Evolutionary conservation across 2,113 vertebrate genomes (phyloP).

Genomic region (Mirza zaza): DNA sequence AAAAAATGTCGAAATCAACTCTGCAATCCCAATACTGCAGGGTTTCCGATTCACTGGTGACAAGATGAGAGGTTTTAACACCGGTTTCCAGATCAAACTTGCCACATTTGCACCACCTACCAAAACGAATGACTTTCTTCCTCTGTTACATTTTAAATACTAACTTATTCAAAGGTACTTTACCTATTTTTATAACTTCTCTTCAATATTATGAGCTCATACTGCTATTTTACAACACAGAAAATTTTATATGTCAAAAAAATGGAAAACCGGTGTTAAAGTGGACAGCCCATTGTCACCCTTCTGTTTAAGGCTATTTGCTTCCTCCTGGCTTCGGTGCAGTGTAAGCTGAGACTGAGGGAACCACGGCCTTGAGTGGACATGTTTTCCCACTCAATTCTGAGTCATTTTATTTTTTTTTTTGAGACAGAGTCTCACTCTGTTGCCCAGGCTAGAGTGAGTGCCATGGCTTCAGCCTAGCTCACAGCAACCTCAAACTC

Average conservation of each 20-base stretch:
- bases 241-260: background rate
- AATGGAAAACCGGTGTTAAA: background rate
- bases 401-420: background rate
- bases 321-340: background rate
- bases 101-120: background rate
- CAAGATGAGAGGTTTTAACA: background rate
- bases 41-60: background rate
- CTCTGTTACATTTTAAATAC: background rate
- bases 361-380: background rate
- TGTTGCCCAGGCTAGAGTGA: too few relatives aligned
- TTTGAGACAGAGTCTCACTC: too few relatives aligned
- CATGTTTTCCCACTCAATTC: background rate
- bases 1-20: background rate
- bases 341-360: background rate
- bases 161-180: background rate
- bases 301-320: background rate
- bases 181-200: background rate
- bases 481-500: too few relatives aligned
- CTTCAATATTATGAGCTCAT: background rate
- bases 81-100: background rate
- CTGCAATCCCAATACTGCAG: background rate
- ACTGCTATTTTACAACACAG: background rate
- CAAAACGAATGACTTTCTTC: background rate
- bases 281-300: background rate
- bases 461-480: too few relatives aligned